Conservation (phyloP, 2,113 vertebrate species). For the Sinocyclocheilus rhinocerous region DNA sequence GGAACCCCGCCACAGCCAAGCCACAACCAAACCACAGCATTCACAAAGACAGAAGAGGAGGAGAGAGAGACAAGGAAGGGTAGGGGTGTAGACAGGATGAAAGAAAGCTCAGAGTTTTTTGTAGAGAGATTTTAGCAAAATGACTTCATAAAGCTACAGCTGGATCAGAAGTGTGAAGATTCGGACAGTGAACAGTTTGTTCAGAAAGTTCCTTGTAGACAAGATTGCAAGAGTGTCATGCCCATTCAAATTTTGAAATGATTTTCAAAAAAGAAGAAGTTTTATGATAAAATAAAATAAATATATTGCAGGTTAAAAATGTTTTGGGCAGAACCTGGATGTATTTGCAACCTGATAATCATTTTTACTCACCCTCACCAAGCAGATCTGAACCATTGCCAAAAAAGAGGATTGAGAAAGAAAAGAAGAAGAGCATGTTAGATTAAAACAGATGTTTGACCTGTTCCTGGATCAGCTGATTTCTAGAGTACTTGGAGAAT, state of each 20-base stretch:
- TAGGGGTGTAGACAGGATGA: slow-evolving; percentile 14
- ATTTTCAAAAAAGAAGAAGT: background rate
- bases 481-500: background rate
- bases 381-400: slow-evolving; percentile 70
- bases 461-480: background rate
- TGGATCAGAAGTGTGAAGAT: background rate
- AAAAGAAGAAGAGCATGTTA: background rate
- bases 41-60: background rate
- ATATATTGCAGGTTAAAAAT: background rate
- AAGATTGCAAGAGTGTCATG: background rate
- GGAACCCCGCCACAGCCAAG: slow-evolving; percentile 28
- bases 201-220: background rate
- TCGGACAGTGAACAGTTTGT: background rate
- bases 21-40: slow-evolving; percentile 35
- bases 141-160: background rate
- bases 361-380: slow-evolving; percentile 71
- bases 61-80: slow-evolving; percentile 15
- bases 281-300: too few relatives aligned
- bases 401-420: background rate
- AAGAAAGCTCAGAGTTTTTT: background rate
- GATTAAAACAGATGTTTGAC: slow-evolving; percentile 6
- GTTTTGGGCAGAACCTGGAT: background rate
- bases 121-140: background rate
- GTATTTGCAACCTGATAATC: background rate
- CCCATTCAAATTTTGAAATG: background rate